These are phyloP conservation scores for Polydesmus complanatus DNA, from an alignment of 2,888 invertebrate genomes.

Conservation along the genomic window DNA sequence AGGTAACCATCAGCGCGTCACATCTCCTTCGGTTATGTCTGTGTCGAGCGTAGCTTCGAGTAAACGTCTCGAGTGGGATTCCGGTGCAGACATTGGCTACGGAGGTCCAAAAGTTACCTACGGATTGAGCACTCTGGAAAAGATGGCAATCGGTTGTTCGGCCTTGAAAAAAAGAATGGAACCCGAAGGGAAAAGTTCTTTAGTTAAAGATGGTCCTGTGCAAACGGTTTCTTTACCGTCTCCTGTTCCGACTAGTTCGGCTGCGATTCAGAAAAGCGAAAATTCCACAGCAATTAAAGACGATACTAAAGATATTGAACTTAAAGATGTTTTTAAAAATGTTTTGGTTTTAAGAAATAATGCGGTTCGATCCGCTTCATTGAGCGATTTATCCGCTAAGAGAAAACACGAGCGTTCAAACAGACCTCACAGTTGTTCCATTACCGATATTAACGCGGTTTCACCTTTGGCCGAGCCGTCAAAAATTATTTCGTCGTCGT, in stretches of 20 bases:
- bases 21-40: slow-evolving; percentile 41
- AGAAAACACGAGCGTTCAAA: not conserved
- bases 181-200: slow-evolving; percentile 33
- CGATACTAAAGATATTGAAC: not conserved
- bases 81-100: slow-evolving; percentile 73
- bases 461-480: not conserved
- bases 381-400: not conserved
- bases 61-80: slow-evolving; percentile 72
- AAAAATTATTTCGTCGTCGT: not conserved
- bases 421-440: not conserved
- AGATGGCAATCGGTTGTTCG: slow-evolving; percentile 41
- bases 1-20: not conserved
- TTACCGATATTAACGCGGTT: not conserved
- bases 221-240: not conserved
- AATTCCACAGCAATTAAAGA: not conserved
- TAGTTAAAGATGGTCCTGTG: not conserved
- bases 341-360: not conserved
- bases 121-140: slow-evolving; percentile 45
- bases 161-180: slow-evolving; percentile 33
- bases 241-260: not conserved
- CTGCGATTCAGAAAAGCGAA: not conserved
- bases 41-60: slow-evolving; percentile 59
- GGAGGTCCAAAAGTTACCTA: slow-evolving; percentile 17
- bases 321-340: not conserved
- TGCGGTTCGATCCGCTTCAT: not conserved